phyloP scores from a whole-genome alignment of 2,113 vertebrate genomes.

The Erythrocercus mccallii region DNA sequence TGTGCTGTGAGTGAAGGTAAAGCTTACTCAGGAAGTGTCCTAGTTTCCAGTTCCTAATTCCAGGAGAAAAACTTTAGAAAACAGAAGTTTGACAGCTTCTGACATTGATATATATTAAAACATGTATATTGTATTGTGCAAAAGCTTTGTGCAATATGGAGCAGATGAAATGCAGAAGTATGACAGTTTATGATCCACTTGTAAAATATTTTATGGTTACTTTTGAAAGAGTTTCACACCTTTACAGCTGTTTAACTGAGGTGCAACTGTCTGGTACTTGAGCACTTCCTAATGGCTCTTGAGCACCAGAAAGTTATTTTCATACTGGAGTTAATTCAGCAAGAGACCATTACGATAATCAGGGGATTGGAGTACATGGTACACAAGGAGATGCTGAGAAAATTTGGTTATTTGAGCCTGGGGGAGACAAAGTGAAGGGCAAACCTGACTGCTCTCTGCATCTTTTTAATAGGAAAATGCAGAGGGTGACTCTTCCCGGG shows the following conservation, averaged over 20 bases:
- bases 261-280: background rate
- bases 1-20: slow-evolving; percentile 23
- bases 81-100: slow-evolving; percentile 6
- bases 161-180: background rate
- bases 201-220: background rate
- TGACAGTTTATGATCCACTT: background rate
- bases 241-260: background rate
- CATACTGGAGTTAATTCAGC: background rate
- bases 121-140: background rate
- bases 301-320: background rate
- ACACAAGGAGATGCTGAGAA: background rate
- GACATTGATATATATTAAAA: background rate
- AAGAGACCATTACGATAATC: background rate
- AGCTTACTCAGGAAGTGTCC: slow-evolving; percentile 24
- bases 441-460: background rate
- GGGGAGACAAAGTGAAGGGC: background rate
- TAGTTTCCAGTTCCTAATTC: slow-evolving; percentile 26
- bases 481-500: background rate
- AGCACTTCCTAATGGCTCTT: background rate
- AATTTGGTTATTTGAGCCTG: background rate
- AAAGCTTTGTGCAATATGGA: background rate
- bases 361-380: background rate
- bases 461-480: background rate
- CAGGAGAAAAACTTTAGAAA: slow-evolving; percentile 1
- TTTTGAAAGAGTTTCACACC: background rate